Conservation (phyloP, 1,140 invertebrate genomes). For the Drosophila nikananu region DNA sequence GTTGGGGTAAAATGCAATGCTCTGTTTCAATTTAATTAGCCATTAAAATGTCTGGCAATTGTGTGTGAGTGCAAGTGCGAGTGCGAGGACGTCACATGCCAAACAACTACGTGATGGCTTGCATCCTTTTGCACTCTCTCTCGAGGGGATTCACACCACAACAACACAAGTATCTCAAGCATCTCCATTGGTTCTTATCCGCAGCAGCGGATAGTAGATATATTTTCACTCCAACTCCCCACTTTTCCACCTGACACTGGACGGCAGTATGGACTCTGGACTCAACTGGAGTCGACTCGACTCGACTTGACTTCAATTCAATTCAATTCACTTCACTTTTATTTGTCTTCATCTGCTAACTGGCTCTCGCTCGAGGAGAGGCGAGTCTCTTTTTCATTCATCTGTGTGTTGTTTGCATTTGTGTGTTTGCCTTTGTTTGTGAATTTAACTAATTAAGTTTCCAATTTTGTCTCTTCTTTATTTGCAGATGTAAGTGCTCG, state of each 20-base stretch:
- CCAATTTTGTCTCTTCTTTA: slow-evolving; percentile 55
- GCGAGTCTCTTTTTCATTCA: slow-evolving; percentile 23
- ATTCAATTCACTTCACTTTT: slow-evolving; percentile 61
- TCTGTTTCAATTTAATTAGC: slow-evolving; percentile 81
- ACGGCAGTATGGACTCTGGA: slow-evolving; percentile 7
- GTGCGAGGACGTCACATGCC: slow-evolving; percentile 74
- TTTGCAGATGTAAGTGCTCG: slow-evolving; percentile 79
- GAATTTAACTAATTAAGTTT: slow-evolving; percentile 79
- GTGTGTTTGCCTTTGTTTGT: slow-evolving; percentile 58
- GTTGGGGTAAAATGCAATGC: slow-evolving; percentile 43
- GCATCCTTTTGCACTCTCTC: slow-evolving; percentile 45
- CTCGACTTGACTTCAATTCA: slow-evolving; percentile 43
- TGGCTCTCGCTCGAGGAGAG: slow-evolving; percentile 17
- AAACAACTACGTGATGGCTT: slow-evolving; percentile 72
- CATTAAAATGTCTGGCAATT: slow-evolving; percentile 71
- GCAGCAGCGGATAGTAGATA: slow-evolving; percentile 1
- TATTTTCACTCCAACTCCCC: slow-evolving; percentile 21
- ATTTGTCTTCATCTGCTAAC: slow-evolving; percentile 53
- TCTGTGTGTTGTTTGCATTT: slow-evolving; percentile 18
- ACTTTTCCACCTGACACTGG: slow-evolving; percentile 35
- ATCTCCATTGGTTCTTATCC: slow-evolving; percentile 38
- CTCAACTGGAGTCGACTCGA: background rate
- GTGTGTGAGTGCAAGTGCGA: slow-evolving; percentile 39
- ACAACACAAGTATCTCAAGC: slow-evolving; percentile 26
- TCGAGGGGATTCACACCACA: slow-evolving; percentile 21